Base-by-base conservation (phyloP, 2,888 invertebrate genomes). In the Omphaloscelis lunosa region DNA sequence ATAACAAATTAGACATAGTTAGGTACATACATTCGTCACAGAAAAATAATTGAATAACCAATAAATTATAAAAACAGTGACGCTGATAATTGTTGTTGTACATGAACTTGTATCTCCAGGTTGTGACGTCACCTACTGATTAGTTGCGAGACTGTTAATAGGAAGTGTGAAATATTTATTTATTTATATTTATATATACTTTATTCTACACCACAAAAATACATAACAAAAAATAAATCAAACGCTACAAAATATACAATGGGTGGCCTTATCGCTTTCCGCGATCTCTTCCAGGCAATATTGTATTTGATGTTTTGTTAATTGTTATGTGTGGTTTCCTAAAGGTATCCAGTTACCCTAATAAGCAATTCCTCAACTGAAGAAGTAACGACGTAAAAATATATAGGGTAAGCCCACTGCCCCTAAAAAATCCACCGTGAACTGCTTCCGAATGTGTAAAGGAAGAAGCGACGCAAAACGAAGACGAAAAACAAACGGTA, bases 41-140 rank as follows among this genome's bases (percentile, higher is more conserved):
- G 20, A 45, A 66, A 27, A 66, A 66, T 20, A 20, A 45, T 11
- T 41, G 39, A 63, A 41, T 39, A 41, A 63, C 39, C n/a, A 41
- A 41, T 66, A 45, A 20, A 45, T 66, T 20, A 27, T 23, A 27
- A 27, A 66, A 48, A 48, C 45, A 23, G 45, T 66, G 27, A 48
- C 23, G 23, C 8, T 15, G 23, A 15, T 45, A 15, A 20, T 65
- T 67, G 23, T 29, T 45, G 8, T 45, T 66, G 66, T 48, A 66
- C 41, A 65, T 45, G 4, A 27, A 65, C 41, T 23, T 29, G 45
- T 67, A 15, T 27, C 2, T 15, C 2, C 8, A 15, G 8, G 15
- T 15, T 67, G 66, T 67, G 66, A 48, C 66, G 66, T 66, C 66
- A 29, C 20, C 51, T 23, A 2, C 15, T 66, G 45, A 29, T 48